Percentiles rank a stretch among this genome's conserved stretches.
Evolutionary conservation across 2,797 vertebrate genomes (phyloP).

Genomic region (Mergus octosetaceus): DNA sequence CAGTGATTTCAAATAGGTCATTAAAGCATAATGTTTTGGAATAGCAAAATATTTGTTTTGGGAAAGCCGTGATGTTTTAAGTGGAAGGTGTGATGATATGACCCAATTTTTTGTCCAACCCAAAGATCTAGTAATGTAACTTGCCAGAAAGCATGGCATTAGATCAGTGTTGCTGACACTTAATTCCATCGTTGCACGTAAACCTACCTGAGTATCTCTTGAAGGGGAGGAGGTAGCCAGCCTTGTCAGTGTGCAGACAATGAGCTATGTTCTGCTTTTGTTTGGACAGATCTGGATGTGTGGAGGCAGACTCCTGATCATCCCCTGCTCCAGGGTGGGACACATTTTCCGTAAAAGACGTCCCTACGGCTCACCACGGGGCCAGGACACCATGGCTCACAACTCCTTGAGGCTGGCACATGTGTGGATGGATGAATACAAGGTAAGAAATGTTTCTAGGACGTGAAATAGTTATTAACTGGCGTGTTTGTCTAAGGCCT

Average conservation of each 20-base stretch:
- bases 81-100: background rate
- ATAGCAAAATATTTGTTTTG: background rate
- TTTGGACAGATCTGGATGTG: conserved; percentile 96
- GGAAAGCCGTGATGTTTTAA: background rate
- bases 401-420: conserved; percentile 93
- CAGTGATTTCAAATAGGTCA: background rate
- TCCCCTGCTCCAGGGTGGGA: conserved; percentile 94
- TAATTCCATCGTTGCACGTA: background rate
- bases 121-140: background rate
- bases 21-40: background rate
- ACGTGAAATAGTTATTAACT: background rate
- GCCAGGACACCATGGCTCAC: conserved; percentile 96
- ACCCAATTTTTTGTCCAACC: background rate
- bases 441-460: conserved; percentile 76
- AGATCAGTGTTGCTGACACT: background rate
- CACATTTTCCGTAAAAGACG: conserved; percentile 96
- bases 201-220: background rate
- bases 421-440: conserved; percentile 97
- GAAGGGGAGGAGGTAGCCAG: background rate
- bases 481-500: background rate
- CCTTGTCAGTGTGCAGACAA: background rate
- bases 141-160: background rate
- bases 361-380: conserved; percentile 93
- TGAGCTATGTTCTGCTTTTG: background rate
- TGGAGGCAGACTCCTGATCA: conserved; percentile 91